Evolutionary conservation across 2,888 invertebrate genomes (phyloP).

Genomic region (Rotaria sp.): DNA sequence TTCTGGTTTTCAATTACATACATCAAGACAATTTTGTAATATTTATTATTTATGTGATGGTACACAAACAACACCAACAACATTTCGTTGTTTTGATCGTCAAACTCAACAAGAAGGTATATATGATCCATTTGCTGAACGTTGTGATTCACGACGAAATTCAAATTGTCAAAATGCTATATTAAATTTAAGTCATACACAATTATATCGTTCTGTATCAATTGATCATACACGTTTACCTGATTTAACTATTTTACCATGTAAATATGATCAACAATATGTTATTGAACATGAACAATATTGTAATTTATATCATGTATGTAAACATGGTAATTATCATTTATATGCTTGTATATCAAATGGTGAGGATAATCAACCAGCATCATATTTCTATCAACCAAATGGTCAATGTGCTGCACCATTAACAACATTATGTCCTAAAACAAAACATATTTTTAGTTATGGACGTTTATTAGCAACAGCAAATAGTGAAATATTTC

Average conservation of each 20-base stretch:
- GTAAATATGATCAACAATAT: slow-evolving; percentile 36
- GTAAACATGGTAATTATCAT: slow-evolving; percentile 38
- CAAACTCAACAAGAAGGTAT: slow-evolving; percentile 28
- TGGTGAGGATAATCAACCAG: slow-evolving; percentile 22
- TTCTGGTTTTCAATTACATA: slow-evolving; percentile 32
- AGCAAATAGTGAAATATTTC: background rate
- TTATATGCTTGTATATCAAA: slow-evolving; percentile 36
- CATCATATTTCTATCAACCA: slow-evolving; percentile 39
- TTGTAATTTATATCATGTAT: slow-evolving; percentile 40
- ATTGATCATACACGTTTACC: slow-evolving; percentile 33
- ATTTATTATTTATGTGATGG: slow-evolving; percentile 40
- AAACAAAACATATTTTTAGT: slow-evolving; percentile 33
- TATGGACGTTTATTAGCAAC: slow-evolving; percentile 34
- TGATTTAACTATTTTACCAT: slow-evolving; percentile 30
- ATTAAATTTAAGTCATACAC: slow-evolving; percentile 30
- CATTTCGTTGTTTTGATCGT: slow-evolving; percentile 38
- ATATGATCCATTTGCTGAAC: slow-evolving; percentile 33
- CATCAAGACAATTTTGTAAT: slow-evolving; percentile 38
- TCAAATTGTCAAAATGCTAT: slow-evolving; percentile 26
- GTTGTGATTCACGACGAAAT: slow-evolving; percentile 28
- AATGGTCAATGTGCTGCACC: slow-evolving; percentile 41
- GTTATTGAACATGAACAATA: slow-evolving; percentile 40
- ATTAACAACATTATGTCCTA: slow-evolving; percentile 19
- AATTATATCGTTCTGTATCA: slow-evolving; percentile 31
- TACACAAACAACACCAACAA: slow-evolving; percentile 24